Conservation (phyloP, 2,113 vertebrate genomes). For the Tachycineta bicolor region DNA sequence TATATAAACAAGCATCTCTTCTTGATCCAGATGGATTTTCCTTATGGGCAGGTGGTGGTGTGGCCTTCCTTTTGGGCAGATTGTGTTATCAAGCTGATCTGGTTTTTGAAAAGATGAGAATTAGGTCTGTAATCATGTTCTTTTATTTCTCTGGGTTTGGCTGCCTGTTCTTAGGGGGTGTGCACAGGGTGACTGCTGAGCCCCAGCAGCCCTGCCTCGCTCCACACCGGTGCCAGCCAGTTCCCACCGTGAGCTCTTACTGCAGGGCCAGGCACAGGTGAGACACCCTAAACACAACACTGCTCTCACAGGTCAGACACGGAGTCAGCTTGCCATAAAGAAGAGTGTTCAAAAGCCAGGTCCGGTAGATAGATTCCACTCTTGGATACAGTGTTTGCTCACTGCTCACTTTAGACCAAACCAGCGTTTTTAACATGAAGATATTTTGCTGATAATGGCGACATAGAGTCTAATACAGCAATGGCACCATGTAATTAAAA, state of each 20-base stretch:
- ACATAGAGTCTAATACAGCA: not conserved
- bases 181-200: not conserved
- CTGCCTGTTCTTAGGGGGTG: not conserved
- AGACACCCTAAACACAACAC: not conserved
- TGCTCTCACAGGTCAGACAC: not conserved
- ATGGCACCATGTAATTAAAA: not conserved
- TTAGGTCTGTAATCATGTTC: not conserved
- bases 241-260: fast-evolving
- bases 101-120: not conserved
- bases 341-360: not conserved
- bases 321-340: not conserved
- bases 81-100: not conserved
- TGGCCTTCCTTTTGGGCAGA: not conserved
- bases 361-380: not conserved
- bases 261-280: not conserved
- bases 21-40: not conserved
- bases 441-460: not conserved
- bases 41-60: not conserved
- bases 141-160: not conserved
- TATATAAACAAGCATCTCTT: not conserved
- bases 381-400: not conserved
- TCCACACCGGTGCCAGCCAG: not conserved
- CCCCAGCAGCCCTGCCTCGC: not conserved
- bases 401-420: not conserved
- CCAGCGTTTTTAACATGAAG: not conserved